phyloP scores from a whole-genome alignment of 1,140 invertebrate species.

The Augochlora pura region DNA sequence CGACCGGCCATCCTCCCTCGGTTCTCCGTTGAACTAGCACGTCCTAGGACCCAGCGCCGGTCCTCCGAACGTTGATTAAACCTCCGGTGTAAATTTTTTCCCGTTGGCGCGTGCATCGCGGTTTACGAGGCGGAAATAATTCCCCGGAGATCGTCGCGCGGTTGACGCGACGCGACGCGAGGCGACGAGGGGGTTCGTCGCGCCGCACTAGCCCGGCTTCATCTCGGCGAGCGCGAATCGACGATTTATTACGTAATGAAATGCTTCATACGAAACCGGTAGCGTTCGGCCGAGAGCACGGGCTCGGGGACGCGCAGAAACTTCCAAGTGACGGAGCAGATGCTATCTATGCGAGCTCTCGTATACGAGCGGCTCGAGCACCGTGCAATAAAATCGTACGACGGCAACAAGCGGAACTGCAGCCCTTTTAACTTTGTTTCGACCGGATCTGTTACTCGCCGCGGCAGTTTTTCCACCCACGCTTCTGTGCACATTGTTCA shows the following conservation, averaged over 20 bases:
- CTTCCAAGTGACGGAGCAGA: conserved; percentile 46
- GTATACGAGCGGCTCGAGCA: conserved; percentile 56
- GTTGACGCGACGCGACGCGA: neutral
- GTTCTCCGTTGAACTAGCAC: too few species aligned
- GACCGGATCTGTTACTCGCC: neutral
- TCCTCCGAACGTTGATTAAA: conserved; percentile 2
- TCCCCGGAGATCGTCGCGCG: too few species aligned
- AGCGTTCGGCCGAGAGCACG: conserved; percentile 1
- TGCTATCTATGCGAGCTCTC: conserved; percentile 42
- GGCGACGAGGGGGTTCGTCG: too few species aligned
- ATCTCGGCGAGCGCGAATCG: conserved; percentile 14
- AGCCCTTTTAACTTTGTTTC: conserved; percentile 57
- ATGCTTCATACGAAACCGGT: conserved; percentile 47
- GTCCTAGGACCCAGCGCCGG: too few species aligned
- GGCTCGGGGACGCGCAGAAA: conserved; percentile 29
- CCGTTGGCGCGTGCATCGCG: neutral
- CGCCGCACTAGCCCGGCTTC: neutral
- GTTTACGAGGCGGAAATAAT: conserved; percentile 2
- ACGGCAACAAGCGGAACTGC: conserved; percentile 32
- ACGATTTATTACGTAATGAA: conserved; percentile 48
- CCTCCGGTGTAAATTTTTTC: neutral
- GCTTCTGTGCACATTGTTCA: neutral
- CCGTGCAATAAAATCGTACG: conserved; percentile 62
- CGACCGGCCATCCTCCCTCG: too few species aligned
- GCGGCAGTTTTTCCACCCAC: conserved; percentile 29